Evolutionary conservation across 1,140 invertebrate species (phyloP), one percentile per base, ranked within the genome.

Genomic region (Goniozus legneri): DNA sequence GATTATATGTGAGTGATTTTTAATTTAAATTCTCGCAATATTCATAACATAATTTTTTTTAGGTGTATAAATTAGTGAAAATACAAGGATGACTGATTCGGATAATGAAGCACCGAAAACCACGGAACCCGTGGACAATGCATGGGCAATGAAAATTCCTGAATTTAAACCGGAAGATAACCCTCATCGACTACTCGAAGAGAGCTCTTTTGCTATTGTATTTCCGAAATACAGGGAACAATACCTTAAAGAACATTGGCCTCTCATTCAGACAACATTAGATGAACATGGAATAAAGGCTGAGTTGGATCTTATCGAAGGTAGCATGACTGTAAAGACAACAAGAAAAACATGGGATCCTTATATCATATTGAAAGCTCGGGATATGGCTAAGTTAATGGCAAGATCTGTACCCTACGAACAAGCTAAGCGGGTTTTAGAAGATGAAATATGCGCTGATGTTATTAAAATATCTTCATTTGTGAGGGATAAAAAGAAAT

Each of bases 301-400:
- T 0, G 93, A 98, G 62, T 73, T 99, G 46, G 96, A 99, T 80
- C 72, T 97, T 1, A 78, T 97, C 2, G 94, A 98, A 82, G 97
- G 97, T 38, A 89, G 88, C 55, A 95, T 99, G 89, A 87, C 85
- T 6, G 97, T 99, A 0, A 83, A 80, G 67, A 99, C 97, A 0
- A 98, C 95, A 0, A 80, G 93, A 39, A 97, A 98, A 79, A 98
- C 96, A 2, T 99, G 92, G 92, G 97, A 99, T 80, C 97, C 97
- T 0, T 98, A 92, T 56, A 91, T 97, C 33, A 93, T 99, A 34
- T 82, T 99, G 7, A 99, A 99, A 77, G 92, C 95, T 7, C 81
- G 96, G 52, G 97, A 99, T 71, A 82, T 98, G 73, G 92, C 99
- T 47, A 97, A 97, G 70, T 75, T 99, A 2, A 69, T 99, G 47